Evolutionary conservation across 2,888 invertebrate genomes (phyloP).

Genomic region (Rhaphigaster nebulosa): DNA sequence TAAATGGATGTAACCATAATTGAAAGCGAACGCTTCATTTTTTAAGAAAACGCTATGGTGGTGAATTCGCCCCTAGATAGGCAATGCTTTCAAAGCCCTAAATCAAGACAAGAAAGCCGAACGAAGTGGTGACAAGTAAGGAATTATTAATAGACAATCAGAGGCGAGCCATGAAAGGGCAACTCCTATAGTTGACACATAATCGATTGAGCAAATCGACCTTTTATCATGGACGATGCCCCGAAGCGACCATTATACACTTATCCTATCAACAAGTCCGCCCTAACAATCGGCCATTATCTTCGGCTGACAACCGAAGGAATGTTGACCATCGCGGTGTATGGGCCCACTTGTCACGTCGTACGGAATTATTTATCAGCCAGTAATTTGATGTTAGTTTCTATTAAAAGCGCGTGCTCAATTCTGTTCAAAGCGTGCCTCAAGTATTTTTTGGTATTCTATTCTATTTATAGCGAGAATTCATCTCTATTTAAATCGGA

Average conservation of each 20-base stretch:
- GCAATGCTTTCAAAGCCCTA: conserved; percentile 18
- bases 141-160: conserved; percentile 24
- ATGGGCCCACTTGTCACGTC: not conserved
- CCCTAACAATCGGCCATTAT: not conserved
- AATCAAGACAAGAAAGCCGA: not conserved
- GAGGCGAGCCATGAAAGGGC: not conserved
- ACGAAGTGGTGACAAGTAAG: not conserved
- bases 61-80: no score
- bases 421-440: not conserved
- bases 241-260: conserved; percentile 23
- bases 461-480: not conserved
- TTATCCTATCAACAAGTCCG: conserved; percentile 9
- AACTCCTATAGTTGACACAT: not conserved
- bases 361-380: not conserved
- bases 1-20: no score
- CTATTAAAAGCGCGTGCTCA: not conserved
- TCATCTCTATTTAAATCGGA: not conserved
- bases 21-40: no score
- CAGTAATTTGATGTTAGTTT: not conserved
- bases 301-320: not conserved
- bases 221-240: conserved; percentile 5
- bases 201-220: conserved; percentile 25
- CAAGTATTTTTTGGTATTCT: not conserved
- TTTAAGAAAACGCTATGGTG: no score
- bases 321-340: not conserved